Evolutionary conservation across 2,888 invertebrate genomes (phyloP), one percentile per base, ranked within the genome.

Genomic region (Amorpha juglandis): DNA sequence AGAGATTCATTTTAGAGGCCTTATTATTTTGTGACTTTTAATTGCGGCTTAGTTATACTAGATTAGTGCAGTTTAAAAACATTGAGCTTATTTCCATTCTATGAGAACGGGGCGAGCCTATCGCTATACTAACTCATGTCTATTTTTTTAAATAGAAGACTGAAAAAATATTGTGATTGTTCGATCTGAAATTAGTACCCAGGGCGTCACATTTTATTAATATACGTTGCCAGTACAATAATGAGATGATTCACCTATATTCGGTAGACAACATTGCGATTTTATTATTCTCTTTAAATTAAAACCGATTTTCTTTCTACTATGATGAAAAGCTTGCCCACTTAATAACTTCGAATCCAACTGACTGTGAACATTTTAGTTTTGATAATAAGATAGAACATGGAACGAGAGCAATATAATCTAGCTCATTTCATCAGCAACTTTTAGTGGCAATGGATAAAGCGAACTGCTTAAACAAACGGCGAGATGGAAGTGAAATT

Each of bases 321-420:
- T 42, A 19, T 38, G 38, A 16, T 19, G 11, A 8, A 19, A 11
- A 58, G 42, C 58, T 42, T 42, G 38, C 0, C 19, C 58, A 58
- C 38, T 58, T 42, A 19, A 42, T 19, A 58, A 58, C 27, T 27
- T 27, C 27, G 11, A 42, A 19, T 19, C 6, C 19, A 19, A 12
- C 19, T 12, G 42, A 58, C 38, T 42, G 16, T 38, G 12, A 58
- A 58, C 11, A 58, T 12, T 42, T 38, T n/a, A 19, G 11, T 19
- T 6, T 16, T 1, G 6, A 11, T 58, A 58, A 58, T 58, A 19
- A 38, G 38, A 58, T 58, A 19, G 58, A 58, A 58, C 19, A 58
- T 58, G 58, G 42, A 58, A 19, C 35, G 55, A 55, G 11, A 33
- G 35, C 35, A 55, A 55, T 33, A 55, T 38, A 53, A 53, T 53